Evolutionary conservation across 1,140 invertebrate species (phyloP), one percentile per base, ranked within the genome.

Genomic region (Heterodera schachtii): DNA sequence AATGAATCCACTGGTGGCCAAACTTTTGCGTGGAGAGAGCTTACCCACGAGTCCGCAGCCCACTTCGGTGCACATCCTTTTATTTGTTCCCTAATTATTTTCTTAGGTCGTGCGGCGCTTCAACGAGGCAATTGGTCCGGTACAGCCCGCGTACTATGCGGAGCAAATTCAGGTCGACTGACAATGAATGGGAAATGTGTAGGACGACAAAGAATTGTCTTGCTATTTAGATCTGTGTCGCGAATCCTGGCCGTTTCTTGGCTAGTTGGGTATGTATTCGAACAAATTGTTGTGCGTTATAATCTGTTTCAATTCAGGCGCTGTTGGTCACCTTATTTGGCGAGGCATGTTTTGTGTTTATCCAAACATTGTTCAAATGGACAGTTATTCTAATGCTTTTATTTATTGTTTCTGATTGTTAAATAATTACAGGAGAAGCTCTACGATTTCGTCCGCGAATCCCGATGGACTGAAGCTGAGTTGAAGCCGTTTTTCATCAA

Each of bases 391-490:
- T 11, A 2, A 52, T 8, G 6, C 11, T 52, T 52, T 52, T 52
- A 52, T 8, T 11, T 11, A 52, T 11, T 52, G 6, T 52, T 52
- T 52, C 11, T 52, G 6, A 8, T 49, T 52, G 6, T 6, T 52
- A 52, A 52, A 52, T 43, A 69, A 21, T 69, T 43, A 69, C 7
- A 71, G 69, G 69, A 41, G 13, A 41, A 46, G 31, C 69, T 71
- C n/a, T 71, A 71, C 21, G 69, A 71, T 41, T 71, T 71, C 19
- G 69, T 71, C 11, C 69, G 69, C 69, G 69, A 71, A 71, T 71
- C 69, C 41, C 41, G 41, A 41, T 71, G 69, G 69, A 71, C 31
- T n/a, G 69, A 71, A 46, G n/a, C 31, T 41, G 69, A 71, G 44
- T n/a, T 71, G 69, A 71, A 71, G 69, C 69, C 41, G 11, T 71